Percentiles rank a stretch among this genome's conserved stretches.
These are phyloP conservation scores for Heliconius hortense DNA, from an alignment of 2,888 invertebrate genomes.

Conservation along the genomic window DNA sequence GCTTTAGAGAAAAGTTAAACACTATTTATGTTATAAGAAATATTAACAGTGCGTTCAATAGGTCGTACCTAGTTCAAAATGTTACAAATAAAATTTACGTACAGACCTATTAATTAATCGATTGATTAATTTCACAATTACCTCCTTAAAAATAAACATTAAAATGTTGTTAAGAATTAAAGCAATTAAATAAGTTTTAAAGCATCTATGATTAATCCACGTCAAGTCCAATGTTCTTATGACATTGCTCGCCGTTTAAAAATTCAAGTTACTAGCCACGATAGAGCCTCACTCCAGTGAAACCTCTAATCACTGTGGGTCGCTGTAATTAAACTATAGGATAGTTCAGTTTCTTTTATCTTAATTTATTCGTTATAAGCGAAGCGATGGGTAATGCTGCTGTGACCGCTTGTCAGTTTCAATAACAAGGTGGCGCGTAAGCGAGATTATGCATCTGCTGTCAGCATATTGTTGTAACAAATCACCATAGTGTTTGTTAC, in stretches of 20 bases:
- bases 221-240: constrained; percentile 77
- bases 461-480: constrained; percentile 42
- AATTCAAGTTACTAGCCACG: constrained; percentile 68
- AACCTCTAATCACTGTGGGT: constrained; percentile 79
- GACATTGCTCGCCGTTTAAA: constrained; percentile 78
- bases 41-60: not conserved
- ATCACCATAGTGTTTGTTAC: constrained; percentile 30
- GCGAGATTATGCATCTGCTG: constrained; percentile 64
- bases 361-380: constrained; percentile 77
- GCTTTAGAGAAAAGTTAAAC: not conserved
- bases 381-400: constrained; percentile 73
- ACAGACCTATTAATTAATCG: not conserved
- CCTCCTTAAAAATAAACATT: not conserved
- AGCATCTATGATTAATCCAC: constrained; percentile 69
- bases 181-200: constrained; percentile 65
- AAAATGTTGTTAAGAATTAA: constrained; percentile 75
- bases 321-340: constrained; percentile 75
- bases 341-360: constrained; percentile 74
- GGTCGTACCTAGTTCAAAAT: not conserved
- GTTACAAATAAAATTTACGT: not conserved
- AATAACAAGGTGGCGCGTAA: constrained; percentile 67
- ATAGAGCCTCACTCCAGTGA: constrained; percentile 67
- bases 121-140: not conserved
- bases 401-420: constrained; percentile 77
- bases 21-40: not conserved